These are phyloP conservation scores for Pachyuromys duprasi DNA, from an alignment of 2,797 vertebrate genomes.

Conservation along the genomic window DNA sequence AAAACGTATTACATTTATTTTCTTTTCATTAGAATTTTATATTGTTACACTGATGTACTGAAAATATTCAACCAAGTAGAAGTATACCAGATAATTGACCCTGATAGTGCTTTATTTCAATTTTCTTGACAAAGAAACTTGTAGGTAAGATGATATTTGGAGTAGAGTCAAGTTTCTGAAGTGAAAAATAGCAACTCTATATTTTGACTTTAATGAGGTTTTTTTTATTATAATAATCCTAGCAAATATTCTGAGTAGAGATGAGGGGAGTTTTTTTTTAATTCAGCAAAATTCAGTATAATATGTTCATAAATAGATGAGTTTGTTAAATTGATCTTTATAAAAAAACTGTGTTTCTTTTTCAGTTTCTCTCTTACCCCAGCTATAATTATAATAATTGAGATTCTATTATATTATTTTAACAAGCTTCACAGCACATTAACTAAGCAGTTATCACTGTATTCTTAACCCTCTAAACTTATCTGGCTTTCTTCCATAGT, in stretches of 20 bases:
- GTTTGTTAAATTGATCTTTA: not conserved
- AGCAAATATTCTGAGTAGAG: not conserved
- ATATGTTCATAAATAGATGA: not conserved
- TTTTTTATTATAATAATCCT: not conserved
- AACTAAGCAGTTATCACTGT: too few species aligned
- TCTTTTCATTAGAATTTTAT: conserved; percentile 19
- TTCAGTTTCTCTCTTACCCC: too few species aligned
- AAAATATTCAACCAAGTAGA: not conserved
- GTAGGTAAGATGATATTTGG: not conserved
- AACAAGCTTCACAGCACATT: too few species aligned
- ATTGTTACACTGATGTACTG: conserved; percentile 57
- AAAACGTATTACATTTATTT: not conserved
- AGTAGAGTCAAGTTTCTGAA: conserved; percentile 39
- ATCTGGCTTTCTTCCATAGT: too few species aligned
- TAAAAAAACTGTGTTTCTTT: too few species aligned
- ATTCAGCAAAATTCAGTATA: not conserved
- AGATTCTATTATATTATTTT: too few species aligned
- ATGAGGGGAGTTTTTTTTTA: not conserved
- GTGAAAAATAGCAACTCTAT: not conserved
- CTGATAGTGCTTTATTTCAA: conserved; percentile 4
- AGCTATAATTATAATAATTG: too few species aligned
- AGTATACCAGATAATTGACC: conserved; percentile 11
- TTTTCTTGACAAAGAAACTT: not conserved
- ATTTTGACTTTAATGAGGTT: conserved; percentile 16
- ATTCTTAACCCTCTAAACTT: too few species aligned